Base-by-base conservation (phyloP, 2,797 vertebrate species). In the Calcarius lapponicus region DNA sequence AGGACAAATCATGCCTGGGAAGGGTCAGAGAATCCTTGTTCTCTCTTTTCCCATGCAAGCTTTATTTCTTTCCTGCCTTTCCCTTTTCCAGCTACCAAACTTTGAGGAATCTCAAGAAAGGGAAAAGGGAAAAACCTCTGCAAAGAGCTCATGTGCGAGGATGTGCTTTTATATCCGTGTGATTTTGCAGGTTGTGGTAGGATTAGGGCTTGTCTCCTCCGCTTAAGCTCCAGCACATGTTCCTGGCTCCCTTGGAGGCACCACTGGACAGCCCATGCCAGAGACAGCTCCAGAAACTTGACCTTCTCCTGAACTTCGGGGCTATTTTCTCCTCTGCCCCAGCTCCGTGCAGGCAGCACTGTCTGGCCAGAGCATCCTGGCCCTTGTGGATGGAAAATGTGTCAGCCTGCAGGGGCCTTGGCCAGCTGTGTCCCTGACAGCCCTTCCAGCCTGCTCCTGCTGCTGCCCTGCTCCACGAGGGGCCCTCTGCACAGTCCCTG, bases 281-380 rank as follows among this genome's bases (percentile, higher is more conserved):
- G 80, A 56, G 13, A 19, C 10, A 7, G 0, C 0, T 70, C 93
- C 94, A 95, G 65, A 87, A 94, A 31, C 75, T 13, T 45, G 88
- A 80, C 95, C 93, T 88, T 8, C 84, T 69, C 31, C 3, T 90
- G 95, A 96, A 90, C 89, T n/a, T 85, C 0, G 1, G 80, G 89
- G 80, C 81, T 83, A 17, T 80, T 91, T 58, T 72, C 86, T 87
- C 36, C 75, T 54, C 69, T 28, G 88, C 6, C 86, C 94, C 91
- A 61, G 88, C 84, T 85, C 93, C 5, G 71, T 9, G 67, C 88
- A 93, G 86, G 86, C 94, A 94, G 88, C 29, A 13, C 81, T 43
- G 80, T 87, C 93, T 93, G 96, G 86, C 90, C 86, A 13, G 48
- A 12, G 83, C 26, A 70, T 94, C 38, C 95, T 93, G 93, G 93